phyloP scores from a whole-genome alignment of 2,113 vertebrate species.

The Jaculus jaculus region DNA sequence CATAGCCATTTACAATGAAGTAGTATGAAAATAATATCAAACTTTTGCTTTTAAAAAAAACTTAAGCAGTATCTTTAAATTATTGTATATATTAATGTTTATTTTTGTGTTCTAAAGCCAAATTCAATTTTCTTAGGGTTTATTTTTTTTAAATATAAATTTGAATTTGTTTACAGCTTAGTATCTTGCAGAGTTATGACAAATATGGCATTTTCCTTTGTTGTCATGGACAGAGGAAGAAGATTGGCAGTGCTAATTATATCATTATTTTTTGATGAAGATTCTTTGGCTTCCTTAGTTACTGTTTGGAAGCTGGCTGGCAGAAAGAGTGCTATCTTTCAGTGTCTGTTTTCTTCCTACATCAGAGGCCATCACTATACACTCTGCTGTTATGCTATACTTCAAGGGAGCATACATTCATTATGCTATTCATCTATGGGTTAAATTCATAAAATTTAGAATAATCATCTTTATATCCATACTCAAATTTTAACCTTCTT shows the following conservation, averaged over 20 bases:
- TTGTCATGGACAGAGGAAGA: neutral
- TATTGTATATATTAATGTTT: neutral
- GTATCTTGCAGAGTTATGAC: neutral
- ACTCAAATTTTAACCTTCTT: neutral
- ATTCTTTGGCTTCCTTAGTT: neutral
- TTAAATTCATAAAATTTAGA: neutral
- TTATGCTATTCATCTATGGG: neutral
- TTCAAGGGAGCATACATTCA: neutral
- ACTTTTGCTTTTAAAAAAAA: constrained; percentile 30
- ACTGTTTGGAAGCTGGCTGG: neutral
- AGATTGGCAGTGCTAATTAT: neutral
- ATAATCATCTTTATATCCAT: neutral
- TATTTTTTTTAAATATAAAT: neutral
- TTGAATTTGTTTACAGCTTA: neutral
- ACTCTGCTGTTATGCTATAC: neutral
- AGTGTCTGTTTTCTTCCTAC: neutral
- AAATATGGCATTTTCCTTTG: constrained; percentile 4
- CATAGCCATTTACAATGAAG: constrained; percentile 57
- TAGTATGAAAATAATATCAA: constrained; percentile 52
- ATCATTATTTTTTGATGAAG: neutral
- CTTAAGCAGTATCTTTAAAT: constrained; percentile 30
- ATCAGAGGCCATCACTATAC: neutral
- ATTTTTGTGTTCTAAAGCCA: constrained; percentile 31
- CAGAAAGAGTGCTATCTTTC: neutral
- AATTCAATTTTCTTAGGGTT: constrained; percentile 6